A percentile compares a stretch with the other conserved stretches of the same genome.
Conservation (phyloP, 2,797 vertebrate genomes). For the Lateolabrax maculatus region DNA sequence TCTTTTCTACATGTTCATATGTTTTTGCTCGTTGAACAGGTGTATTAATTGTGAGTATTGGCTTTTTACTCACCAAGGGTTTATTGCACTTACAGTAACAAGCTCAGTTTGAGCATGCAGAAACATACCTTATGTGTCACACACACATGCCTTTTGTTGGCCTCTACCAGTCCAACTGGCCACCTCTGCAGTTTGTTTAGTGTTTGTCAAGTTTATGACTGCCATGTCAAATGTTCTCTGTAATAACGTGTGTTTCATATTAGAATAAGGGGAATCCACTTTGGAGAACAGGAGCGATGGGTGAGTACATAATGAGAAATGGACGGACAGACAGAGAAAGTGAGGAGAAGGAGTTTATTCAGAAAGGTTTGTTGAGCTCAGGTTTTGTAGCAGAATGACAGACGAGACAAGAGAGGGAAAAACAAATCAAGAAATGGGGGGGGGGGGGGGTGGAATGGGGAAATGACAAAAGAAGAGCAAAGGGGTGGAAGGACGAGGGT, state of each 20-base stretch:
- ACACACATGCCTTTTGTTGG: constrained; percentile 27
- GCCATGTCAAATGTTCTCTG: constrained; percentile 73
- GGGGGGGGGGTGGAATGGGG: constrained; percentile 31
- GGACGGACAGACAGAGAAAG: constrained; percentile 1
- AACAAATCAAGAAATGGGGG: constrained; percentile 11
- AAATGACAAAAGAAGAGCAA: constrained; percentile 37
- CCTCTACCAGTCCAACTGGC: constrained; percentile 56
- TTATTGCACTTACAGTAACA: too few relatives aligned
- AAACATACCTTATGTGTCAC: constrained; percentile 24
- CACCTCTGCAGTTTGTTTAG: constrained; percentile 84
- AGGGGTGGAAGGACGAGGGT: constrained; percentile 25
- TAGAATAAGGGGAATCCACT: constrained; percentile 54
- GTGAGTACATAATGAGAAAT: constrained; percentile 10
- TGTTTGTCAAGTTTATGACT: constrained; percentile 85
- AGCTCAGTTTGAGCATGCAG: constrained; percentile 1
- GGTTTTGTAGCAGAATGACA: constrained; percentile 39
- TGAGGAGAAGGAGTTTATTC: constrained; percentile 25
- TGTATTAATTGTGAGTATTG: too few relatives aligned
- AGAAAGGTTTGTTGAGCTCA: constrained; percentile 41
- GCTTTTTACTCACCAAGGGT: too few relatives aligned
- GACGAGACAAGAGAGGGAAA: constrained; percentile 45
- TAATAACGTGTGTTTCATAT: constrained; percentile 78
- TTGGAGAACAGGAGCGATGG: constrained; percentile 22
- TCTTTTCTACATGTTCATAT: too few relatives aligned
- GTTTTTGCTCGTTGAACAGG: too few relatives aligned